Conservation (phyloP, 2,888 invertebrate genomes). For the Drosophila fulvimacula region DNA sequence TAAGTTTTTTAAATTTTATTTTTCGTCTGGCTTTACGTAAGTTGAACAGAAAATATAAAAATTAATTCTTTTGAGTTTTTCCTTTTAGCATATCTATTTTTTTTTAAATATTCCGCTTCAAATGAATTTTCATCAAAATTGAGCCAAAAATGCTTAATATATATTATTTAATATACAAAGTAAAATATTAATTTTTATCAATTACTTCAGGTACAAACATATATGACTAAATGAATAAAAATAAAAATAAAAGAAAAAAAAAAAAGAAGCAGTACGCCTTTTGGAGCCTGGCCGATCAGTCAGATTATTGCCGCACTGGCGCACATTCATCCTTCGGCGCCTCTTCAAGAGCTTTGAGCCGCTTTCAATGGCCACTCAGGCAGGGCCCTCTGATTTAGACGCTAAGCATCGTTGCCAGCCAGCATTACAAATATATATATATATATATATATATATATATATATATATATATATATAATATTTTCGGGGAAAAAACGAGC, state of each 20-base stretch:
- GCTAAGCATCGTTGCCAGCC: constrained; percentile 46
- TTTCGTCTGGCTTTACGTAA: no score
- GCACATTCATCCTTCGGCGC: constrained; percentile 47
- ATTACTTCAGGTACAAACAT: no score
- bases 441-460: neutral
- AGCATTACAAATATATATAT: constrained; percentile 37
- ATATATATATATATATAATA: constrained; percentile 15
- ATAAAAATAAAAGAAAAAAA: neutral
- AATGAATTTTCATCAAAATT: no score
- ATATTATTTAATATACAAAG: no score
- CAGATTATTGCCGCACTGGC: constrained; percentile 47
- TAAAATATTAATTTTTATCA: no score
- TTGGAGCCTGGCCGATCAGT: constrained; percentile 32
- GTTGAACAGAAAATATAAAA: no score
- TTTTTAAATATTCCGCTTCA: no score
- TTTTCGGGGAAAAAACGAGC: constrained; percentile 39
- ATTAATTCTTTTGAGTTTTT: no score
- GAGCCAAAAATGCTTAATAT: no score
- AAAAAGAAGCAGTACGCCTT: neutral
- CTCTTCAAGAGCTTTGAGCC: constrained; percentile 35
- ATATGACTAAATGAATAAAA: neutral
- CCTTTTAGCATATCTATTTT: no score
- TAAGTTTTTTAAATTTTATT: no score
- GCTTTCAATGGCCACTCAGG: constrained; percentile 40
- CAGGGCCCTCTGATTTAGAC: constrained; percentile 12